Percentiles rank a stretch among this genome's conserved stretches.
These are phyloP conservation scores for Psilopsiagon aurifrons DNA, from an alignment of 2,113 vertebrate species.

Conservation along the genomic window DNA sequence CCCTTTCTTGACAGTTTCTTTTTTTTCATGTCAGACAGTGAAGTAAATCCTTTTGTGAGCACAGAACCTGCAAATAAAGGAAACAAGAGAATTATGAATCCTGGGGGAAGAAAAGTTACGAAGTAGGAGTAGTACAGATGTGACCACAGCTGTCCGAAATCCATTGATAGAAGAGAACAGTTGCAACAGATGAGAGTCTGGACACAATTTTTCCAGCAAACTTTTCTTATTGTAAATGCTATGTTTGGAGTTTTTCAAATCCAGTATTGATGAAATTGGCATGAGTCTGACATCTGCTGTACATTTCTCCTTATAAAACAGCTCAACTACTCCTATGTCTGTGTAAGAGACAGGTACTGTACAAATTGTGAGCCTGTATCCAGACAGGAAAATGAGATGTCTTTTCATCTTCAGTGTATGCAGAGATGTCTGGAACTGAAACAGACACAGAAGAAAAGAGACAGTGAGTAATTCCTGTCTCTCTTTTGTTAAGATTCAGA, in stretches of 20 bases:
- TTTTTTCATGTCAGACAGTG: neutral
- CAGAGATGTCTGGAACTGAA: constrained; percentile 4
- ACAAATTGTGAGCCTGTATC: neutral
- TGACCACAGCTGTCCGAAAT: neutral
- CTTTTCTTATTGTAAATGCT: neutral
- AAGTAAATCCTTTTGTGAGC: neutral
- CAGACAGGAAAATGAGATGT: neutral
- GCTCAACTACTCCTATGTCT: neutral
- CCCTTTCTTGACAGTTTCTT: neutral
- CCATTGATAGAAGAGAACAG: neutral
- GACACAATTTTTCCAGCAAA: neutral
- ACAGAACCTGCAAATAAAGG: neutral
- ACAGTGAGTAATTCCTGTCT: constrained; percentile 17
- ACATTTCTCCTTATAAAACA: neutral
- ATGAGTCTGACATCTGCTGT: neutral
- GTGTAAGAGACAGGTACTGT: neutral
- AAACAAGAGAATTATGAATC: neutral
- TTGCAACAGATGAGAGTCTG: neutral
- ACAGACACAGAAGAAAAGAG: neutral
- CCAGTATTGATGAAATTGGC: neutral
- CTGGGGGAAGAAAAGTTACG: neutral
- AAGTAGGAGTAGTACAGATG: neutral
- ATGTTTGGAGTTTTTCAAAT: neutral
- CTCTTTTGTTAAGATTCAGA: constrained; percentile 7
- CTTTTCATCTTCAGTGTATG: neutral